Conservation (phyloP, 2,888 invertebrate genomes). For the Neelides folsomi region DNA sequence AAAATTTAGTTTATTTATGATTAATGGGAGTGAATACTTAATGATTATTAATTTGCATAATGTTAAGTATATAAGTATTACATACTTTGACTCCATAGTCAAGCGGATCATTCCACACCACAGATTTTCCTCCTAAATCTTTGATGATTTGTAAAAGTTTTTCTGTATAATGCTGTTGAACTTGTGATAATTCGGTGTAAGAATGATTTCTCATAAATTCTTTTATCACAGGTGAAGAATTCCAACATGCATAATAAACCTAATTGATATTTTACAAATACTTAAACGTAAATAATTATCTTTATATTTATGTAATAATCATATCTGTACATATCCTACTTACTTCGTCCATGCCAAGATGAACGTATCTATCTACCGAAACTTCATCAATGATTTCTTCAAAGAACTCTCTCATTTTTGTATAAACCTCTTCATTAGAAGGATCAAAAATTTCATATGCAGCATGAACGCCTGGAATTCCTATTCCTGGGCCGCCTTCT, state of each 20-base stretch:
- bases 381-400: slow-evolving; percentile 49
- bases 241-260: slow-evolving; percentile 30
- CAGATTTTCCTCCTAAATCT: slow-evolving; percentile 42
- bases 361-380: slow-evolving; percentile 68
- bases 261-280: slow-evolving; percentile 2
- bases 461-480: slow-evolving; percentile 39
- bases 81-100: slow-evolving; percentile 50
- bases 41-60: neutral
- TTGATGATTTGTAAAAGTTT: slow-evolving; percentile 45
- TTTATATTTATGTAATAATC: too few species aligned
- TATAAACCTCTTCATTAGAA: slow-evolving; percentile 49
- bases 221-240: slow-evolving; percentile 43
- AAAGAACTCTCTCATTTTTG: slow-evolving; percentile 54
- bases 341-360: slow-evolving; percentile 78
- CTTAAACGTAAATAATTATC: too few species aligned
- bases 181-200: slow-evolving; percentile 44
- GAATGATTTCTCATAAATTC: slow-evolving; percentile 47
- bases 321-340: neutral
- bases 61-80: neutral
- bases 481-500: slow-evolving; percentile 36
- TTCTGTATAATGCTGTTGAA: slow-evolving; percentile 53
- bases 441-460: slow-evolving; percentile 71
- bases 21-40: neutral
- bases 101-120: slow-evolving; percentile 81
- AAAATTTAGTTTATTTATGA: neutral